These are phyloP conservation scores for Coreoperca whiteheadi DNA, from an alignment of 2,113 vertebrate species.

Conservation along the genomic window DNA sequence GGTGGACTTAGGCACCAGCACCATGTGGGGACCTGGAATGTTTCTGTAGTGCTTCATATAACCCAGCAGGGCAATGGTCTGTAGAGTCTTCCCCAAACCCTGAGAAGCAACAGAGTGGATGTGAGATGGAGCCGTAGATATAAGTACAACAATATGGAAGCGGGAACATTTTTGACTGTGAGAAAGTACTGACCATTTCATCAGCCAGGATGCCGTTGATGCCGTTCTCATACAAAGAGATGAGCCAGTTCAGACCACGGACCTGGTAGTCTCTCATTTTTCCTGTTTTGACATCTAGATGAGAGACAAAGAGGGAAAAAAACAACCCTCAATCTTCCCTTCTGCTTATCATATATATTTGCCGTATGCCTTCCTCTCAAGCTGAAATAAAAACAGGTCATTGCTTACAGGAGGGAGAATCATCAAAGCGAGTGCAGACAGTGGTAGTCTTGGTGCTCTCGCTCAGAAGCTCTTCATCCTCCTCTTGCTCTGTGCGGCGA, in stretches of 20 bases:
- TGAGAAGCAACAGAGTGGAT: constrained; percentile 59
- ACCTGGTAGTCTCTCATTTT: constrained; percentile 97
- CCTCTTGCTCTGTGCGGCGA: constrained; percentile 97
- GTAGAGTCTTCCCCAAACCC: constrained; percentile 98
- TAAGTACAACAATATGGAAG: not conserved
- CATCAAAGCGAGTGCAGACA: constrained; percentile 96
- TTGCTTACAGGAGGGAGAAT: constrained; percentile 95
- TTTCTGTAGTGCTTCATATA: constrained; percentile 99
- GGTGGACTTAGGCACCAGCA: constrained; percentile 98
- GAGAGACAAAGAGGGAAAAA: constrained; percentile 40
- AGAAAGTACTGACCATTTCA: constrained; percentile 91
- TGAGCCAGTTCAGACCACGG: constrained; percentile 98
- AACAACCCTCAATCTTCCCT: constrained; percentile 22
- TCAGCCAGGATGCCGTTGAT: constrained; percentile 99
- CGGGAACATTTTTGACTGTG: not conserved
- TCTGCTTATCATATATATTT: not conserved
- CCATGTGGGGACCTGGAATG: constrained; percentile 99
- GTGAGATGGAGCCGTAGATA: not conserved
- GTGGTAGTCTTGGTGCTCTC: constrained; percentile 96
- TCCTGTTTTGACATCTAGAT: constrained; percentile 92
- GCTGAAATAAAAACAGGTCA: not conserved
- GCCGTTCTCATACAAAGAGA: constrained; percentile 98
- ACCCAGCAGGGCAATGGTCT: constrained; percentile 97
- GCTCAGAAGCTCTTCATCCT: constrained; percentile 95
- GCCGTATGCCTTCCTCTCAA: not conserved